Evolutionary conservation across 2,888 invertebrate species (phyloP), one percentile per base, ranked within the genome.

Genomic region (Lithophane ornitopus): DNA sequence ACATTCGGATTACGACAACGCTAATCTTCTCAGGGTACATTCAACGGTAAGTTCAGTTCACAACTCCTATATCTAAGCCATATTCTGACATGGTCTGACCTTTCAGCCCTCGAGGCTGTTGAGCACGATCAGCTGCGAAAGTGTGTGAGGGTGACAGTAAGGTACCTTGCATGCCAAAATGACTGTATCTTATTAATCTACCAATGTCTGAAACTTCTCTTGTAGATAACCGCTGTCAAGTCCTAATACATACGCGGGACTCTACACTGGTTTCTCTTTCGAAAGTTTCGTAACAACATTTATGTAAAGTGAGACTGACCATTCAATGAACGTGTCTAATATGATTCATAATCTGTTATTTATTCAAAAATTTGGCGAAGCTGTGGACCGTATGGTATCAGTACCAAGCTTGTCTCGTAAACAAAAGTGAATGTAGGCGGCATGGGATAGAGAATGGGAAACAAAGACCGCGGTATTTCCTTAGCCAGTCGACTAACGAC

Each of bases 341-440:
- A 77, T 74, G 79, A 81, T 79, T 82, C 78, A 81, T 85, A 80
- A 88, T 84, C 76, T 76, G 71, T 76, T 78, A 84, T 82, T 88
- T 85, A 87, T 88, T 80, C 74, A 71, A 73, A 77, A 78, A 79
- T 61, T 89, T 84, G 78, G 82, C 78, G 68, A 74, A 62, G 46
- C 61, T 65, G 69, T 70, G 65, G 61, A 34, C 83, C 54, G 70
- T 78, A 82, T 83, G 78, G 68, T 78, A 58, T 26, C 26, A 26
- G 70, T 62, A 65, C 22, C 49, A 62, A 71, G 69, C 59, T 70
- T 62, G 74, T 52, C 76, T 91, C 90, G 90, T 94, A 94, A 94
- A 94, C 92, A 95, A 95, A 96, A 95, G 95, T 95, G 95, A 96
- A 95, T 94, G 96, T 95, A 93, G 94, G 94, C 87, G 93, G 70